Base-by-base conservation (phyloP, 2,797 vertebrate genomes). In the Cynopterus sphinx region DNA sequence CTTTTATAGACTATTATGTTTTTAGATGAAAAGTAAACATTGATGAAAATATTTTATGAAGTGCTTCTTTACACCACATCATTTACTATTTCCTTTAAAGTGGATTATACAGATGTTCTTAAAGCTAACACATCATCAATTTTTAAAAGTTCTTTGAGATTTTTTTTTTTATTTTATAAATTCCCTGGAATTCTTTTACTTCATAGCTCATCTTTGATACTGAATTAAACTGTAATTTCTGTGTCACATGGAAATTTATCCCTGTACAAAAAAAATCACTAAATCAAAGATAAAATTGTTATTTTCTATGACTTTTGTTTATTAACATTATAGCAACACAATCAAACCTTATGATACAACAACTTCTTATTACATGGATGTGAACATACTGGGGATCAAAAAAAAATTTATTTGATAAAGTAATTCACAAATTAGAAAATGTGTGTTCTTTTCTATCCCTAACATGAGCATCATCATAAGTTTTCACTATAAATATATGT, bases 1-100 rank as follows among this genome's bases (percentile, higher is more conserved):
- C 17, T 36, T 96, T 97, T 97, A 75, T 82, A 97, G 67, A 94
- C n/a, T 96, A 39, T 36, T 68, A 51, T 77, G 67, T 78, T 95
- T 77, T 98, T 86, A 28, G 89, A 55, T 67, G 84, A 39, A 67
- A 95, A 67, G 46, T 92, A 93, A 96, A 94, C 92, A 86, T n/a
- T 39, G 83, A 92, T n/a, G 21, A 70, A 89, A 97, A 39, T 78
- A 78, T 96, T 98, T 98, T 88, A 91, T 95, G 55, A 97, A 95
- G 59, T 85, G 53, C 36, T 95, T 97, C n/a, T 97, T 94, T 97
- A 87, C 3, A 85, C 16, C 85, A 75, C 73, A 95, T 51, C 68
- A 28, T 97, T 98, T 92, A 91, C 41, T 89, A 39, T 93, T 97
- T 91, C 91, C 87, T 97, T 97, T 95, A n/a, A 97, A 97, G 26